Conservation (phyloP, 2,797 vertebrate species). For the Ctenosaura bakeri region DNA sequence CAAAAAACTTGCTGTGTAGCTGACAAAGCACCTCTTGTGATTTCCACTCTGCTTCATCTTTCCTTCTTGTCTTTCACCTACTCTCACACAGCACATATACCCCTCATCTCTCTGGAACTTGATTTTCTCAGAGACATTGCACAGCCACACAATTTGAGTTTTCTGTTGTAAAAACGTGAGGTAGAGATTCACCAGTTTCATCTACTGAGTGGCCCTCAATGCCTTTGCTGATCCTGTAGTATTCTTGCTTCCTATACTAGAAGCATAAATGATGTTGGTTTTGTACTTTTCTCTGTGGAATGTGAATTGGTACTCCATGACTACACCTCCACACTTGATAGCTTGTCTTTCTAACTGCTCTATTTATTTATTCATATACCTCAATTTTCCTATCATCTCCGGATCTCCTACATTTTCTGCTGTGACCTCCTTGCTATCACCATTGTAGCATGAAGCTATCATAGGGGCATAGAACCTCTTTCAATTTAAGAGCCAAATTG, state of each 20-base stretch:
- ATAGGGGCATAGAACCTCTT: background rate
- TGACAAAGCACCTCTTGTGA: background rate
- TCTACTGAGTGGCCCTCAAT: background rate
- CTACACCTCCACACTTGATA: background rate
- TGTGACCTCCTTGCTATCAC: background rate
- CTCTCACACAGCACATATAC: background rate
- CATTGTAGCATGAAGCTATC: background rate
- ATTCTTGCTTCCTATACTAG: background rate
- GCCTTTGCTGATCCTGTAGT: background rate
- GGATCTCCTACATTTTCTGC: no score
- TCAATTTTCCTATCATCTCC: background rate
- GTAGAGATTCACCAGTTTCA: background rate
- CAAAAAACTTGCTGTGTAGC: background rate
- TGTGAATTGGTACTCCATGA: no score
- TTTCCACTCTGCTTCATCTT: slow-evolving; percentile 6
- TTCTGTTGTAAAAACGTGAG: background rate
- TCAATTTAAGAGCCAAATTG: background rate
- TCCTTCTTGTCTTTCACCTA: background rate
- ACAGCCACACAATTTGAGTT: background rate
- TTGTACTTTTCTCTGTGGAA: background rate
- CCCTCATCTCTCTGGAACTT: background rate
- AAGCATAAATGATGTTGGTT: background rate
- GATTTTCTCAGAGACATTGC: background rate
- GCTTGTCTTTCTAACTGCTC: background rate
- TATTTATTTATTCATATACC: no score